Percentiles rank a stretch among this genome's conserved stretches.
These are phyloP conservation scores for Drosophila arizonae DNA, from an alignment of 1,140 invertebrate genomes.

Conservation along the genomic window DNA sequence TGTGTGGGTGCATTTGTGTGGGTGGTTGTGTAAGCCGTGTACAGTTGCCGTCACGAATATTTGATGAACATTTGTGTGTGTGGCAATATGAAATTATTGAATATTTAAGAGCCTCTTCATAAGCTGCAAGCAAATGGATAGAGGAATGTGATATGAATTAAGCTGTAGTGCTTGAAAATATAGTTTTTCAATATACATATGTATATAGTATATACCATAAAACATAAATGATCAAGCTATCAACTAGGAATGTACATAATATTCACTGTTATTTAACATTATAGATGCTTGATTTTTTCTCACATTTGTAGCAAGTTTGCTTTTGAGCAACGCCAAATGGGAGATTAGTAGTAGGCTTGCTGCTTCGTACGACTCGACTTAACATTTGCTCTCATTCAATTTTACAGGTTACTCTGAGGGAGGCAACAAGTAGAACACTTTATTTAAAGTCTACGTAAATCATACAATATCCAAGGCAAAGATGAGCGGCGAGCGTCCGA, in stretches of 20 bases:
- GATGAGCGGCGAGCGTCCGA: slow-evolving; percentile 91
- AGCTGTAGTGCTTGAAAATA: no score
- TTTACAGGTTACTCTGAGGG: slow-evolving; percentile 26
- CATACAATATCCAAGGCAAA: slow-evolving; percentile 76
- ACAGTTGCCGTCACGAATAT: slow-evolving; percentile 48
- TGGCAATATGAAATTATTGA: slow-evolving; percentile 59
- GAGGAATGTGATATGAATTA: neutral
- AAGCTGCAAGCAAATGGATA: neutral
- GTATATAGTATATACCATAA: no score
- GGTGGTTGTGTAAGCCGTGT: slow-evolving; percentile 25
- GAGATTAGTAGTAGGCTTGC: no score
- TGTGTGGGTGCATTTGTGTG: slow-evolving; percentile 14
- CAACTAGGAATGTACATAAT: no score
- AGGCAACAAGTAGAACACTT: neutral
- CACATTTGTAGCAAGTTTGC: no score
- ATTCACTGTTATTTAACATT: no score
- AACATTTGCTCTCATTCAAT: neutral
- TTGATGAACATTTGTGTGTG: slow-evolving; percentile 51
- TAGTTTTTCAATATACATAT: no score
- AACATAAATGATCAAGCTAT: no score
- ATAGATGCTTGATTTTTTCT: no score
- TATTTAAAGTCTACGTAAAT: slow-evolving; percentile 4
- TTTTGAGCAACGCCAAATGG: no score
- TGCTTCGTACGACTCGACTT: neutral
- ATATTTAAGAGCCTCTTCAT: slow-evolving; percentile 27